phyloP scores from a whole-genome alignment of 64 coral and sea anemone species.

The Catalaphyllia jardinei region DNA sequence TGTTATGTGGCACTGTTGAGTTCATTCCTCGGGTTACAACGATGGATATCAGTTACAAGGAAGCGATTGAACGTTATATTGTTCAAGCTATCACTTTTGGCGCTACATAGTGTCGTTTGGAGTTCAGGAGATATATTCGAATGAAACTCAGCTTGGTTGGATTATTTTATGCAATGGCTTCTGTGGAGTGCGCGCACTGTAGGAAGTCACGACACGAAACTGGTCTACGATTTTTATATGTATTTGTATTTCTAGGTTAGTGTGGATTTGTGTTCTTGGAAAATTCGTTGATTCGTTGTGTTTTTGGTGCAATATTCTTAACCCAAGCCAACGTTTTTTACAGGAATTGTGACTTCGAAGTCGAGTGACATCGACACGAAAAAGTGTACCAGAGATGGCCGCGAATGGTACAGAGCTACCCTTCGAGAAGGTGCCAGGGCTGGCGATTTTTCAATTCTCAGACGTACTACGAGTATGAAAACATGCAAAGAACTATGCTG shows the following conservation, averaged over 20 bases:
- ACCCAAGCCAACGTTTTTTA: not conserved
- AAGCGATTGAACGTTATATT: not conserved
- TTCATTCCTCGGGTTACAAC: constrained; percentile 12
- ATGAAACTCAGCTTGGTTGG: not conserved
- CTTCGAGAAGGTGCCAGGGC: constrained; percentile 73
- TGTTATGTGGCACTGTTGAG: not conserved
- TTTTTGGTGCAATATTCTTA: not conserved
- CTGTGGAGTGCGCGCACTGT: not conserved
- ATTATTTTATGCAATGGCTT: constrained; percentile 37
- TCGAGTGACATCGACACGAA: not conserved
- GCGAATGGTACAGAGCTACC: constrained; percentile 48
- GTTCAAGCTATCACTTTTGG: not conserved
- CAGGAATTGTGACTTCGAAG: constrained; percentile 27
- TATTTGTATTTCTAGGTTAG: constrained; percentile 33
- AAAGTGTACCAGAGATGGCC: constrained; percentile 14
- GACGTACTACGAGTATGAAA: constrained; percentile 68
- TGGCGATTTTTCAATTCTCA: constrained; percentile 66
- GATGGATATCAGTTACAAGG: constrained; percentile 26
- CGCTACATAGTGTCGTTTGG: not conserved
- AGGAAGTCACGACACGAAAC: not conserved
- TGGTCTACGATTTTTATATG: not conserved
- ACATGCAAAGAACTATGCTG: constrained; percentile 79
- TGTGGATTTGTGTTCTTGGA: not conserved
- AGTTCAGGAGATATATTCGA: not conserved
- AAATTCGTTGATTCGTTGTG: not conserved